A percentile compares a stretch with the other conserved stretches of the same genome.
phyloP scores from a whole-genome alignment of 2,797 vertebrate species.

The Myioborus miniatus region DNA sequence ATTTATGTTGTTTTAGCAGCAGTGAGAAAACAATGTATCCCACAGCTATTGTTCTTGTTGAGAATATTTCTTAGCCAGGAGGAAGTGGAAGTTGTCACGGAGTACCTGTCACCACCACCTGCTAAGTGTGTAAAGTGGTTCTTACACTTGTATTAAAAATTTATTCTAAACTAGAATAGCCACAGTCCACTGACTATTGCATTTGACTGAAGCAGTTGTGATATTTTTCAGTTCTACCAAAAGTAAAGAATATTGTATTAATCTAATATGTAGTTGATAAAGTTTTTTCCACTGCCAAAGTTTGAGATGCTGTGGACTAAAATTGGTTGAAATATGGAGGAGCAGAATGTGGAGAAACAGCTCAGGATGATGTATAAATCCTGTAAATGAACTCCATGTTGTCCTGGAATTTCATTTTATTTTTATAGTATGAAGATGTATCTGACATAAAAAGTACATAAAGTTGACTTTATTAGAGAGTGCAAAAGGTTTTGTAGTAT shows the following conservation, averaged over 20 bases:
- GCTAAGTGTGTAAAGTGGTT: fast-evolving
- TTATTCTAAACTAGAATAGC: neutral
- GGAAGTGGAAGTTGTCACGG: neutral
- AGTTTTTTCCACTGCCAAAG: neutral
- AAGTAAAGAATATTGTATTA: neutral
- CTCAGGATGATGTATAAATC: neutral
- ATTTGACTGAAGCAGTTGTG: neutral
- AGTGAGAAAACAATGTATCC: neutral
- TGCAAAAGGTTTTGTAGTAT: neutral
- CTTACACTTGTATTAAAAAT: neutral
- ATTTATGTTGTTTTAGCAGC: neutral
- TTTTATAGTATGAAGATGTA: neutral
- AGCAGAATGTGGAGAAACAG: neutral
- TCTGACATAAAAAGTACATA: neutral
- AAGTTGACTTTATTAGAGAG: neutral
- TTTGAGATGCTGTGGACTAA: neutral
- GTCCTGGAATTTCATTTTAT: neutral
- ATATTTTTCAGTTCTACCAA: neutral
- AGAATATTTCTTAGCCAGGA: neutral
- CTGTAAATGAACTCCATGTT: neutral
- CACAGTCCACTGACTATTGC: neutral
- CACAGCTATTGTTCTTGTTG: neutral
- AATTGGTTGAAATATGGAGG: neutral
- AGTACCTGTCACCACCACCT: neutral
- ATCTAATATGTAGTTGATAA: neutral